phyloP scores from a whole-genome alignment of 30 jellyfish, hydroid and myxozoan genomes.

The Pelagia noctiluca region DNA sequence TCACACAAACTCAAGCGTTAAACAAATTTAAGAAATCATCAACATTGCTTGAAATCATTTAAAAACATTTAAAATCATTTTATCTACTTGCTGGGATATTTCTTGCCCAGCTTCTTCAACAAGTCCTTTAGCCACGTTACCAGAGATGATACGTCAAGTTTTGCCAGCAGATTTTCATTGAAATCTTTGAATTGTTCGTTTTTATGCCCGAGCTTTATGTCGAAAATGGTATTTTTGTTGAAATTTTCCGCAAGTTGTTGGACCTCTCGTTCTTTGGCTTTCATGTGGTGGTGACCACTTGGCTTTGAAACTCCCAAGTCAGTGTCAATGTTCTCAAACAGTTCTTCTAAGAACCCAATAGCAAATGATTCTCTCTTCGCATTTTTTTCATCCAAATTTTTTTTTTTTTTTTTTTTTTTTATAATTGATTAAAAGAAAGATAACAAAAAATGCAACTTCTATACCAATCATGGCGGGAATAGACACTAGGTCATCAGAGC shows the following conservation, averaged over 20 bases:
- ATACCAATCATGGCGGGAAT: too few relatives aligned
- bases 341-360: neutral
- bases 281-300: neutral
- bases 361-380: constrained; percentile 6
- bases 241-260: neutral
- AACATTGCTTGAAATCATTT: too few relatives aligned
- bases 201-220: neutral
- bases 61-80: too few relatives aligned
- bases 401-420: too few relatives aligned
- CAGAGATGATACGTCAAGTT: neutral
- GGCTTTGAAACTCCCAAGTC: neutral
- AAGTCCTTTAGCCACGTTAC: neutral
- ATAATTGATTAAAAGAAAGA: too few relatives aligned
- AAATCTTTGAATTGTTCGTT: constrained; percentile 1
- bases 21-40: too few relatives aligned
- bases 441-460: too few relatives aligned
- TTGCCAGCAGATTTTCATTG: neutral
- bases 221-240: neutral
- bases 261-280: neutral
- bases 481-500: too few relatives aligned
- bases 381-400: constrained; percentile 2
- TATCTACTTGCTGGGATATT: too few relatives aligned
- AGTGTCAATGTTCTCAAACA: neutral
- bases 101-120: neutral
- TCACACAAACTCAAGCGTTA: too few relatives aligned